Evolutionary conservation across 2,888 invertebrate genomes (phyloP), one percentile per base, ranked within the genome.

Genomic region (Athalia circularis): DNA sequence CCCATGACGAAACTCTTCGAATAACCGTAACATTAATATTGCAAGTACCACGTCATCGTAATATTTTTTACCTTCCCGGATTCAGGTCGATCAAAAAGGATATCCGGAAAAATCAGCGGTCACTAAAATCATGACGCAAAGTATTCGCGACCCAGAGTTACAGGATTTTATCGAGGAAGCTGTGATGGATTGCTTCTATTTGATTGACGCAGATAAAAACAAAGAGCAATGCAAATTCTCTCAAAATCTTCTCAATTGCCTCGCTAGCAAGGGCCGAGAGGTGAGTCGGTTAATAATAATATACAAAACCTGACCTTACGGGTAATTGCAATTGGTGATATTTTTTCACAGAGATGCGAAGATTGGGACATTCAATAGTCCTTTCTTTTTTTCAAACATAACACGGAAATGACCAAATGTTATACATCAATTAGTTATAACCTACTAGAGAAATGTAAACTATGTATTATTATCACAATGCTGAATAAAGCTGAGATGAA

Each of bases 91-190:
- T 83, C 92, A 92, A 54, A 92, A 92, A 65, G 94, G 94, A 11
- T 93, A 92, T 90, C 95, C 95, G 0, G 94, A 95, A 80, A 92
- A 93, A 79, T 92, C 93, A 79, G 92, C 94, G 82, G 92, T 95
- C 0, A 92, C 92, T 6, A 92, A 93, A 81, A 90, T 92, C 59
- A 90, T 95, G 70, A 92, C 93, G 4, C 93, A 93, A 86, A 93
- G 93, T 79, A 91, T 94, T 0, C 92, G 92, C 11, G 93, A 94
- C 86, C 92, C 93, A 59, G 94, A 94, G 81, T 84, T 95, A 0
- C 92, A 92, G 43, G 94, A 94, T 86, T 95, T 95, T 83, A 90
- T 95, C 4, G 93, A 94, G 83, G 95, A 95, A 86, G 93, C 94
- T 0, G 92, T 94, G 65, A 93, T 94, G 81, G 94, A 95, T 82